Conservation (phyloP, 2,113 vertebrate genomes). For the Calyptommatus sinebrachiatus region DNA sequence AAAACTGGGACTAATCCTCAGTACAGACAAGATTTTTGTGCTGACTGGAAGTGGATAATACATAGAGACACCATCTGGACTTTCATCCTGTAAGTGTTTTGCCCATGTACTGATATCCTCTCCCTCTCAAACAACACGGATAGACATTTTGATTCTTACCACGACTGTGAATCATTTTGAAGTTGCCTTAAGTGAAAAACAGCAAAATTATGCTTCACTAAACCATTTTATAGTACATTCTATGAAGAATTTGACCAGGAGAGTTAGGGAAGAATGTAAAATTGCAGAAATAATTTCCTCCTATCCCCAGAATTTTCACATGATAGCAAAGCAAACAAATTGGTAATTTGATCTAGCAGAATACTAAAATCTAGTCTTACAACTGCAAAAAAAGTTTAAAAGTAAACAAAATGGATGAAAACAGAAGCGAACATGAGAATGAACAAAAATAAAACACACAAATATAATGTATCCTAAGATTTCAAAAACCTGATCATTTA, state of each 20-base stretch:
- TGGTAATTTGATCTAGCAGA: not conserved
- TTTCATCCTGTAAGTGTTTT: conserved; percentile 1
- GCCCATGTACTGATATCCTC: conserved; percentile 6
- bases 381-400: not conserved
- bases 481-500: too few species aligned
- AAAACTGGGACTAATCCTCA: conserved; percentile 12
- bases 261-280: not conserved
- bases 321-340: not conserved
- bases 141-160: not conserved
- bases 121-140: conserved; percentile 3
- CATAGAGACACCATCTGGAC: conserved; percentile 16
- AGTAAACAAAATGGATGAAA: not conserved
- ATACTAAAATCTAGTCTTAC: not conserved
- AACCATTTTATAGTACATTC: too few species aligned
- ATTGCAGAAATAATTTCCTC: not conserved
- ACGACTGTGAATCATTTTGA: not conserved
- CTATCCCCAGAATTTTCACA: not conserved
- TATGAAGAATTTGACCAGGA: not conserved
- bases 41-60: conserved; percentile 4
- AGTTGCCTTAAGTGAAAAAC: not conserved
- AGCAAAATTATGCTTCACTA: not conserved
- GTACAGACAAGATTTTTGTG: conserved; percentile 5
- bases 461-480: too few species aligned
- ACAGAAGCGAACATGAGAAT: not conserved
- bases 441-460: too few species aligned